Percentiles rank a stretch among this genome's conserved stretches.
Conservation (phyloP, 30 jellyfish, hydroid and myxozoan genomes). For the Turritopsis dohrnii region DNA sequence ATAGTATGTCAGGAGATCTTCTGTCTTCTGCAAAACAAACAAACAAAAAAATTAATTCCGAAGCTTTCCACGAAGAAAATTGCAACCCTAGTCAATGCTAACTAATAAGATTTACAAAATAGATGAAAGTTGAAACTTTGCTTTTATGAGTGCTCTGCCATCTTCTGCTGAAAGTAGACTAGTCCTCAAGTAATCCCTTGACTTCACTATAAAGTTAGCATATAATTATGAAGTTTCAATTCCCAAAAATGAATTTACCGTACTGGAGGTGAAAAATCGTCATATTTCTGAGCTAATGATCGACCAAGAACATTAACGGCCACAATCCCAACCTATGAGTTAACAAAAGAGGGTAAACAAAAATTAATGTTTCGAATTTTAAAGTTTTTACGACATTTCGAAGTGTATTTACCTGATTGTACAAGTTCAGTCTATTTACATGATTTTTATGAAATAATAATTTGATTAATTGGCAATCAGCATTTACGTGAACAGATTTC, state of each 20-base stretch:
- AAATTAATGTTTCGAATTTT: neutral
- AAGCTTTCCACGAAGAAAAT: too few species aligned
- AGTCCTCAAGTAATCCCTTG: too few species aligned
- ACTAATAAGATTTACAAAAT: too few species aligned
- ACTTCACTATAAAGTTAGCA: too few species aligned
- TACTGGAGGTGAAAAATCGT: neutral
- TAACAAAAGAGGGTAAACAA: neutral
- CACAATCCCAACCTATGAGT: constrained; percentile 15
- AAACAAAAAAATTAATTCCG: too few species aligned
- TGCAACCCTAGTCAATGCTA: too few species aligned
- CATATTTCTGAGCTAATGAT: neutral
- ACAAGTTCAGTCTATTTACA: constrained; percentile 63
- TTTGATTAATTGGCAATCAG: constrained; percentile 68
- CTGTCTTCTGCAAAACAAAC: constrained; percentile 32
- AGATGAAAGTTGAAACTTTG: too few species aligned
- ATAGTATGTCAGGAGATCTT: constrained; percentile 47
- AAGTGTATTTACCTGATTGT: constrained; percentile 67
- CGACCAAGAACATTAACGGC: constrained; percentile 31
- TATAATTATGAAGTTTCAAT: too few species aligned
- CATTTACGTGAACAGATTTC: constrained; percentile 79
- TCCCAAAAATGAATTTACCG: neutral
- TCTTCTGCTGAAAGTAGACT: too few species aligned
- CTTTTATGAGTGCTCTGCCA: too few species aligned
- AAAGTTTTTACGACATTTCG: too few species aligned
- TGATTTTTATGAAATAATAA: constrained; percentile 74